Evolutionary conservation across 2,797 vertebrate species (phyloP).

Genomic region (Enteromius trimaculatus): DNA sequence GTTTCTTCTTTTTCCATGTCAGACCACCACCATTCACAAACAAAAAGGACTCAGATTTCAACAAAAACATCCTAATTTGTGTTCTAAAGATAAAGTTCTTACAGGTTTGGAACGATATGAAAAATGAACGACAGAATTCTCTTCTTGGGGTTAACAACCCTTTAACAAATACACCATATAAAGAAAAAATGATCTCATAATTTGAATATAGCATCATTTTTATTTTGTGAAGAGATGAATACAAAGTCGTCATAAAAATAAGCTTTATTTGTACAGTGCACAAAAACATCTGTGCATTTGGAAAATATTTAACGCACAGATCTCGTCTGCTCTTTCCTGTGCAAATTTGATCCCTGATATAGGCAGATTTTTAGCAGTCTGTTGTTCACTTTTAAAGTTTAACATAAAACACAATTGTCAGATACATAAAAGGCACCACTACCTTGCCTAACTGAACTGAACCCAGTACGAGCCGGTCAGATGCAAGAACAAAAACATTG

Average conservation of each 20-base stretch:
- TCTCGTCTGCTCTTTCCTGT: conserved; percentile 13
- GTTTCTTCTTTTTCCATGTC: too few relatives aligned
- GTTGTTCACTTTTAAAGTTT: conserved; percentile 38
- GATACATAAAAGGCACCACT: conserved; percentile 46
- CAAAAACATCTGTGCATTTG: conserved; percentile 29
- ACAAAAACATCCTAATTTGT: not conserved
- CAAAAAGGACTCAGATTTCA: too few relatives aligned
- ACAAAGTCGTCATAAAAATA: conserved; percentile 54
- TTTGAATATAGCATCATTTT: conserved; percentile 26
- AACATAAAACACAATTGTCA: conserved; percentile 26
- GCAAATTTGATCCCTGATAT: conserved; percentile 47
- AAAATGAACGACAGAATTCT: not conserved
- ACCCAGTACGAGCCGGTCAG: conserved; percentile 12
- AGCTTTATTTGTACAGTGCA: conserved; percentile 47
- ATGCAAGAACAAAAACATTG: conserved; percentile 13
- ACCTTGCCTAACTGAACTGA: conserved; percentile 7
- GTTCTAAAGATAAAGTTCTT: too few relatives aligned
- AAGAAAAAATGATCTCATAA: not conserved
- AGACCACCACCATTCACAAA: too few relatives aligned
- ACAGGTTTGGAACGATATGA: too few relatives aligned
- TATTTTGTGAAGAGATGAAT: conserved; percentile 44
- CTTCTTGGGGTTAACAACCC: not conserved
- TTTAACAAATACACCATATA: not conserved
- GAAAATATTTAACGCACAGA: conserved; percentile 26
- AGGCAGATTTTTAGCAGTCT: conserved; percentile 31